Percentiles rank a stretch among this genome's conserved stretches.
Conservation (phyloP, 2,797 vertebrate species). For the Etheostoma perlongum region DNA sequence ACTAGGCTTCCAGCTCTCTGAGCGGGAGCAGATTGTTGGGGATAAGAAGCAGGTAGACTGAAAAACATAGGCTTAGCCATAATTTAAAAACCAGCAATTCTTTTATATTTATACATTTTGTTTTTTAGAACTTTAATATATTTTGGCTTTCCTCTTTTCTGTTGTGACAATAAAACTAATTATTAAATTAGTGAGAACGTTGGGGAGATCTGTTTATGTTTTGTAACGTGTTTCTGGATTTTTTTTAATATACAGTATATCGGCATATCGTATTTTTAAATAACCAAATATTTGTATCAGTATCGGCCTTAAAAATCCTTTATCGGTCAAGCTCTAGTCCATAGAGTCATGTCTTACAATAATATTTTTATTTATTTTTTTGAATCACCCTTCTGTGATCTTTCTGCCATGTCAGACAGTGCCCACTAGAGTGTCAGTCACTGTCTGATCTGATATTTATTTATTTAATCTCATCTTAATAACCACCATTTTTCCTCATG, state of each 20-base stretch:
- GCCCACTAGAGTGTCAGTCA: constrained; percentile 37
- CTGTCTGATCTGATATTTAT: constrained; percentile 19
- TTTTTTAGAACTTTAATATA: too few relatives aligned
- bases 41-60: constrained; percentile 47
- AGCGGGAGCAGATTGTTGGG: constrained; percentile 20
- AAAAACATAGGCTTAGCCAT: constrained; percentile 47
- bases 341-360: neutral
- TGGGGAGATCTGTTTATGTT: too few relatives aligned
- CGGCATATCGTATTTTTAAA: too few relatives aligned
- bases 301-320: too few relatives aligned
- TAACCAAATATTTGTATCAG: too few relatives aligned
- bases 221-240: too few relatives aligned
- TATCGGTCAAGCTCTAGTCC: neutral
- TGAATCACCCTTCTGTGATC: neutral
- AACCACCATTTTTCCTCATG: neutral
- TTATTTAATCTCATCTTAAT: constrained; percentile 16
- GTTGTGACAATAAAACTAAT: too few relatives aligned
- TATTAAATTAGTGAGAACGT: too few relatives aligned
- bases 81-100: neutral
- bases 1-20: constrained; percentile 31
- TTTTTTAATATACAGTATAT: too few relatives aligned
- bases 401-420: neutral
- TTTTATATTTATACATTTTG: too few relatives aligned
- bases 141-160: too few relatives aligned
- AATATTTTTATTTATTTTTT: neutral